These are phyloP conservation scores for Melolontha melolontha DNA, from an alignment of 2,888 invertebrate species.

Conservation along the genomic window DNA sequence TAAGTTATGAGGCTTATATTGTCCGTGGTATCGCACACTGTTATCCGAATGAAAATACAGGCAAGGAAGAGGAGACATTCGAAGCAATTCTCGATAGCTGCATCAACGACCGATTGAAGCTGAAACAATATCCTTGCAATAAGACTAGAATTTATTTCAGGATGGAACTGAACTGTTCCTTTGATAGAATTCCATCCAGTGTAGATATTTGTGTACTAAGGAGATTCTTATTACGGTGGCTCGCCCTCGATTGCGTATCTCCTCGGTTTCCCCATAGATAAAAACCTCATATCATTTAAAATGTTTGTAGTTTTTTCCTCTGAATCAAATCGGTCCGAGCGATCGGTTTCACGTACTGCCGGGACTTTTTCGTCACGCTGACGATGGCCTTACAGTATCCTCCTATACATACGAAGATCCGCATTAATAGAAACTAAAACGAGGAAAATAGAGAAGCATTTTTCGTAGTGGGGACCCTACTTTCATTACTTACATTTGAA, in stretches of 20 bases:
- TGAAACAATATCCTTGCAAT: conserved; percentile 60
- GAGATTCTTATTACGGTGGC: conserved; percentile 59
- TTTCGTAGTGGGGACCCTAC: background rate
- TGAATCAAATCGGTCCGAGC: conserved; percentile 49
- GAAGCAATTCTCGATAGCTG: conserved; percentile 56
- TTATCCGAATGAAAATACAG: conserved; percentile 49
- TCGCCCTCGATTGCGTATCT: background rate
- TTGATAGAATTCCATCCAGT: conserved; percentile 52
- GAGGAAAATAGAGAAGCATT: conserved; percentile 4
- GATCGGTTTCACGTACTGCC: conserved; percentile 13
- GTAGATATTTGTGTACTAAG: conserved; percentile 60
- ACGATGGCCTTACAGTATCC: conserved; percentile 9
- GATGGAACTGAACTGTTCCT: conserved; percentile 48
- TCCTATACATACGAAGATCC: conserved; percentile 27
- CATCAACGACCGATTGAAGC: conserved; percentile 57
- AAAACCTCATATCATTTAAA: conserved; percentile 60
- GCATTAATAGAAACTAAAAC: conserved; percentile 33
- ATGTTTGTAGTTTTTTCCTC: conserved; percentile 43
- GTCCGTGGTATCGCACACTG: conserved; percentile 52
- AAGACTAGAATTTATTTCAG: conserved; percentile 60
- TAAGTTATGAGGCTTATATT: conserved; percentile 56
- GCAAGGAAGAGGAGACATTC: conserved; percentile 43
- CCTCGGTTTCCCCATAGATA: conserved; percentile 54
- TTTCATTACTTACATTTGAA: conserved; percentile 3
- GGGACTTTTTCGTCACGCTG: conserved; percentile 17